Evolutionary conservation across 2,888 invertebrate genomes (phyloP).

Genomic region (Clostera curtula): DNA sequence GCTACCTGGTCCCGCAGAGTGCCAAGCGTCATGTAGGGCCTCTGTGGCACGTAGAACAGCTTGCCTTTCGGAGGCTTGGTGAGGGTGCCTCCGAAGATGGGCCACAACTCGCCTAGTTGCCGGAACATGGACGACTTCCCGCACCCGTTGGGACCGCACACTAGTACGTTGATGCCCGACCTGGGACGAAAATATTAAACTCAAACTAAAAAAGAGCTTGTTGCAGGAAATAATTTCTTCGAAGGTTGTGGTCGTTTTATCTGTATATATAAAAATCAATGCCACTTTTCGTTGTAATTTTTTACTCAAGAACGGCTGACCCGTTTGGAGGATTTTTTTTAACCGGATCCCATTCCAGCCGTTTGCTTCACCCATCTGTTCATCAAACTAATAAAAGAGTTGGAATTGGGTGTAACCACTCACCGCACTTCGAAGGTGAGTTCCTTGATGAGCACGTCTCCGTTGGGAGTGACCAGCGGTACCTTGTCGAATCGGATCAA

Average conservation of each 20-base stretch:
- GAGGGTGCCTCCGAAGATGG: conserved; percentile 93
- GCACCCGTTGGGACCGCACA: conserved; percentile 98
- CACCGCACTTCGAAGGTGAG: conserved; percentile 90
- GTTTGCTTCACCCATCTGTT: too few species aligned
- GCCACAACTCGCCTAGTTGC: conserved; percentile 98
- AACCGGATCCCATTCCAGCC: too few species aligned
- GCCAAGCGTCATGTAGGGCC: conserved; percentile 98
- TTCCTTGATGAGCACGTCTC: conserved; percentile 93
- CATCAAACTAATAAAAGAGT: neutral
- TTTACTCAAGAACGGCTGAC: too few species aligned
- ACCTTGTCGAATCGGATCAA: conserved; percentile 94
- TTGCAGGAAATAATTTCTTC: too few species aligned
- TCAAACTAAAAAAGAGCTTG: too few species aligned
- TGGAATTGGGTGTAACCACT: conserved; percentile 31
- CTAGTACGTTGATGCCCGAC: conserved; percentile 97
- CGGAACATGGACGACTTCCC: conserved; percentile 98
- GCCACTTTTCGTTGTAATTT: too few species aligned
- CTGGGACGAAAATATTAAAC: conserved; percentile 45
- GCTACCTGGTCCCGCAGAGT: conserved; percentile 91
- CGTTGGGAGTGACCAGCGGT: conserved; percentile 97
- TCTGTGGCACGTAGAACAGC: conserved; percentile 97
- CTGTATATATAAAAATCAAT: too few species aligned
- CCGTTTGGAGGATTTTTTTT: too few species aligned
- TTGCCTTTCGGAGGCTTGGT: conserved; percentile 97
- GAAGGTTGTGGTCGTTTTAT: too few species aligned